These are phyloP conservation scores for Agrotis exclamationis DNA, from an alignment of 2,888 invertebrate genomes.

Conservation along the genomic window DNA sequence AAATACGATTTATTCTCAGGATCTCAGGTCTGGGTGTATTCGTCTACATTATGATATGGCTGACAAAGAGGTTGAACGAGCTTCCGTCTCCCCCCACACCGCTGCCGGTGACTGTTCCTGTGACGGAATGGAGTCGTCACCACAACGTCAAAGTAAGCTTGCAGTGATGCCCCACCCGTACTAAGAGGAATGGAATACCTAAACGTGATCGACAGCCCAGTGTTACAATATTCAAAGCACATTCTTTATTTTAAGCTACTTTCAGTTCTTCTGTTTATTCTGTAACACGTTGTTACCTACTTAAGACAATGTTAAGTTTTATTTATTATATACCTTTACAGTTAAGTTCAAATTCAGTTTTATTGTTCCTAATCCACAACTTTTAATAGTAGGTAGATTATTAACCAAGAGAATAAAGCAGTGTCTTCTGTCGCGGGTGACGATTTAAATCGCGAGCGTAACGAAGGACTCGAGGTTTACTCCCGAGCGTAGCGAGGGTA, in stretches of 20 bases:
- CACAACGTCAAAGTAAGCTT: not conserved
- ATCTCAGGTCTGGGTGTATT: constrained; percentile 74
- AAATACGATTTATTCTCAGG: constrained; percentile 32
- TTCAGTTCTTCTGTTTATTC: constrained; percentile 1
- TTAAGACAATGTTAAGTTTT: not conserved
- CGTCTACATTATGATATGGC: constrained; percentile 77
- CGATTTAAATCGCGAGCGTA: too few relatives aligned
- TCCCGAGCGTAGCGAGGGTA: too few relatives aligned
- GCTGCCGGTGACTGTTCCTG: constrained; percentile 4
- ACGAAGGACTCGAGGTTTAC: too few relatives aligned
- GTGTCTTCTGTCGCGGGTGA: too few relatives aligned
- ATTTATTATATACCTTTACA: not conserved
- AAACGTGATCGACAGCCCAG: too few relatives aligned
- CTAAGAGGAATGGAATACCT: not conserved
- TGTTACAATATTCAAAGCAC: not conserved
- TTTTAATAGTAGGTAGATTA: too few relatives aligned
- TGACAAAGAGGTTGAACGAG: constrained; percentile 74
- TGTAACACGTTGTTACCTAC: constrained; percentile 3
- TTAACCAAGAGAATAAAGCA: too few relatives aligned
- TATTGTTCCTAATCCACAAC: too few relatives aligned
- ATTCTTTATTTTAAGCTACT: not conserved
- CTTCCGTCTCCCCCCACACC: constrained; percentile 75
- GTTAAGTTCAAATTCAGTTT: not conserved
- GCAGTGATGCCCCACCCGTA: too few relatives aligned
- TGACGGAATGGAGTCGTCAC: constrained; percentile 28